Conservation (phyloP, 2,113 vertebrate species). For the Eonycteris spelaea region DNA sequence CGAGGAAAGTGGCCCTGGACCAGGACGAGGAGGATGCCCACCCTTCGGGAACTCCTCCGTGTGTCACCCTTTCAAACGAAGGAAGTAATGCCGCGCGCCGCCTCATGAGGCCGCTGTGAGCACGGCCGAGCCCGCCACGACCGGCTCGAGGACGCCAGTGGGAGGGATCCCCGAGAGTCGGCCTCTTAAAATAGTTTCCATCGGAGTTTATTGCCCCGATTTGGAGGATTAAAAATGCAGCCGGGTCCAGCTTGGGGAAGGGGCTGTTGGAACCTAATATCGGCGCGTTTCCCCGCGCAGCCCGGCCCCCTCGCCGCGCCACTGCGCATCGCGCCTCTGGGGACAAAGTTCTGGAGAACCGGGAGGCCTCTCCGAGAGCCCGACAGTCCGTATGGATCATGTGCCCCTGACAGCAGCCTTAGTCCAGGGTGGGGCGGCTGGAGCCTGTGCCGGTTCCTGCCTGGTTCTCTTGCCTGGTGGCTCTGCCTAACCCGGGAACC, state of each 20-base stretch:
- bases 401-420: too few relatives aligned
- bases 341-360: not conserved
- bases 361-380: not conserved
- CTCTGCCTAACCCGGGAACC: not conserved
- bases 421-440: not conserved
- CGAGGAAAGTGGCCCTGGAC: not conserved
- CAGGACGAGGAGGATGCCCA: not conserved
- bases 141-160: not conserved
- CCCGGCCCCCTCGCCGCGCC: rapidly evolving
- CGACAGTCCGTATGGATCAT: too few relatives aligned
- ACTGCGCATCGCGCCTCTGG: rapidly evolving
- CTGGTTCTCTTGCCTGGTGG: not conserved
- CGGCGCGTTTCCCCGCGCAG: rapidly evolving
- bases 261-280: too few relatives aligned
- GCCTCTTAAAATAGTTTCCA: not conserved
- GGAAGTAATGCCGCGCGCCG: rapidly evolving
- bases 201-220: not conserved
- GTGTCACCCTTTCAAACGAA: not conserved
- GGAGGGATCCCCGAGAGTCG: not conserved
- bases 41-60: not conserved
- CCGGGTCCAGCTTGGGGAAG: rapidly evolving
- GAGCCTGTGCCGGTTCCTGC: rapidly evolving
- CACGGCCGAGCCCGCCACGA: rapidly evolving
- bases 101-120: not conserved
- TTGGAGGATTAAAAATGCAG: not conserved